Evolutionary conservation across 2,113 vertebrate species (phyloP), one percentile per base, ranked within the genome.

Genomic region (Cryptomyrus ogoouensis): DNA sequence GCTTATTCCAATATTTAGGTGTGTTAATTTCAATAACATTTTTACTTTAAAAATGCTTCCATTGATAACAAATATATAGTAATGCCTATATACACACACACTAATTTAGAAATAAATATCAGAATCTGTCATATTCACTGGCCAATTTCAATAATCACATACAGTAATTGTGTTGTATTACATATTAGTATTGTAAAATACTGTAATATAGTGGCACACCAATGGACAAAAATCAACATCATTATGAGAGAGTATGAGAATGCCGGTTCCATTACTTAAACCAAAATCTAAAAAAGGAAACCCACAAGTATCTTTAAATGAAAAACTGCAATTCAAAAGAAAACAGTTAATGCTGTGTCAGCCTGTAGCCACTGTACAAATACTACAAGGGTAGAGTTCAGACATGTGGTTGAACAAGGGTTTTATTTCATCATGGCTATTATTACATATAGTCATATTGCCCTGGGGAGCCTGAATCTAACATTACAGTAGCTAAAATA

Each of bases 311-410:
- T 83, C 27, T 52, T 56, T 89, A 89, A 35, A 83, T 44, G 47
- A 52, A 89, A 89, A 89, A 83, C 47, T 83, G 88, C 88, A 56
- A 42, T 56, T 77, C 70, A 83, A 53, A 47, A 74, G 49, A 83
- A 89, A 89, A 83, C 21, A 31, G 70, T 24, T 89, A 83, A 89
- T 89, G 88, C 74, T 58, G n/a, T 56, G 88, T 89, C 88, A 83
- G 70, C 9, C 31, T 35, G 74, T 42, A n/a, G 70, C 70, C 47
- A 44, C 88, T 89, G 42, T 42, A 53, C 50, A 89, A 89, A 89
- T 56, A 83, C 49, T 89, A 53, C 49, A 24, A 44, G 46, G 4
- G 49, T 5, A n/a, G 42, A 12, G 15, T 47, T 83, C 50, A 56
- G 24, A 42, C 77, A 13, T 56, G 74, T 83, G 88, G 88, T 39